Evolutionary conservation across 2,888 invertebrate species (phyloP), one percentile per base, ranked within the genome.

Genomic region (Hemaris fuciformis): DNA sequence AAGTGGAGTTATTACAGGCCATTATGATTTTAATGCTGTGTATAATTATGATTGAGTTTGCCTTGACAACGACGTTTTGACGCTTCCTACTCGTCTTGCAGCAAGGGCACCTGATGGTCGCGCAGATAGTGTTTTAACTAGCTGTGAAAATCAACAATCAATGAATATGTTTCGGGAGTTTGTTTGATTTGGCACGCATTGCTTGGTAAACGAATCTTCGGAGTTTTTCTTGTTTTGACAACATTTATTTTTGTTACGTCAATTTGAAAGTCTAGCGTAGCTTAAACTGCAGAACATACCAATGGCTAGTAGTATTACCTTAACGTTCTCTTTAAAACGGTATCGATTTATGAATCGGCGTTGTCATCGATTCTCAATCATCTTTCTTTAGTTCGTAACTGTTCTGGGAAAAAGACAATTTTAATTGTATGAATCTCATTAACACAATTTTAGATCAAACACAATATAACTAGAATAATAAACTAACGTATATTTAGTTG

Each of bases 31-130:
- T 53, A 53, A 53, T 53, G 31, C 27, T 2, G 25, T 27, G 31
- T 53, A 27, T 72, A 71, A 73, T 81, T 76, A 77, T 74, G 71
- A 68, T 60, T 71, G 59, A 65, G 67, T 69, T 80, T 70, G 73
- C 79, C 81, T 81, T 80, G 79, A 71, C 67, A 67, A 69, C 67
- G 64, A 66, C 60, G 59, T 66, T 38, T 10, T 13, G 38, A 38
- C 60, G 72, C 75, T 79, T 77, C 77, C 77, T 80, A 67, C 63
- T 68, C 64, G 64, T 71, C 68, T 69, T 53, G 57, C 66, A 59
- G 67, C 69, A 62, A 70, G 71, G 66, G 31, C 53, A 53, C 18
- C 38, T n/a, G 34, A 38, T 38, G 3, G 10, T 38, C 13, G 38
- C 18, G 18, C 53, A 31, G 31, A 46, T 27, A 27, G 18, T 15